A percentile compares a stretch with the other conserved stretches of the same genome.
These are phyloP conservation scores for Columbina picui DNA, from an alignment of 2,113 vertebrate genomes.

Conservation along the genomic window DNA sequence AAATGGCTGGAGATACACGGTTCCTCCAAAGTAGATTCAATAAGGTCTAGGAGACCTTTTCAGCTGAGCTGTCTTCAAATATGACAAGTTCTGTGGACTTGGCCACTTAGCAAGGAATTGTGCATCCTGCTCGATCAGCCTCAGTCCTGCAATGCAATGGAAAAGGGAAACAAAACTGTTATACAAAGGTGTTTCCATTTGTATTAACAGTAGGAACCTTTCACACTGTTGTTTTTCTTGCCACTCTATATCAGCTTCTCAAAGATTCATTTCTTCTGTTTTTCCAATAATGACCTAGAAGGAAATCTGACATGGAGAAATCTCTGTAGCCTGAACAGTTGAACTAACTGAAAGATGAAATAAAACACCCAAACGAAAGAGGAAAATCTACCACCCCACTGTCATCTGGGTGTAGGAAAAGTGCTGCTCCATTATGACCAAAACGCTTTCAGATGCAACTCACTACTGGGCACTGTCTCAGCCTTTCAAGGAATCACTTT, in stretches of 20 bases:
- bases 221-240: not conserved
- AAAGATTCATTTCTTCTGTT: not conserved
- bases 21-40: rapidly evolving
- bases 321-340: not conserved
- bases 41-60: not conserved
- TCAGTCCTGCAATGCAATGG: not conserved
- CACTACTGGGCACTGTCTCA: not conserved
- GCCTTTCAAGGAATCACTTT: constrained; percentile 7
- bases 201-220: not conserved
- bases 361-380: not conserved
- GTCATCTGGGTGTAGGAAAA: not conserved
- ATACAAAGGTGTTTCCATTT: not conserved
- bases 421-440: not conserved
- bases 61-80: not conserved
- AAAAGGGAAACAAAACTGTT: not conserved
- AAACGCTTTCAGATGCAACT: not conserved
- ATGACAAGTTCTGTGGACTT: not conserved
- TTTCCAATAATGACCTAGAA: not conserved
- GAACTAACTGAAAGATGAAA: not conserved
- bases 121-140: rapidly evolving
- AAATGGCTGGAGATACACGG: not conserved
- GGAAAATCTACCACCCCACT: not conserved
- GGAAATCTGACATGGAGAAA: not conserved
- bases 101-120: not conserved
- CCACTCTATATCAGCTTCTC: not conserved